These are phyloP conservation scores for Palloptera scutellata DNA, from an alignment of 2,888 invertebrate genomes.

Conservation along the genomic window DNA sequence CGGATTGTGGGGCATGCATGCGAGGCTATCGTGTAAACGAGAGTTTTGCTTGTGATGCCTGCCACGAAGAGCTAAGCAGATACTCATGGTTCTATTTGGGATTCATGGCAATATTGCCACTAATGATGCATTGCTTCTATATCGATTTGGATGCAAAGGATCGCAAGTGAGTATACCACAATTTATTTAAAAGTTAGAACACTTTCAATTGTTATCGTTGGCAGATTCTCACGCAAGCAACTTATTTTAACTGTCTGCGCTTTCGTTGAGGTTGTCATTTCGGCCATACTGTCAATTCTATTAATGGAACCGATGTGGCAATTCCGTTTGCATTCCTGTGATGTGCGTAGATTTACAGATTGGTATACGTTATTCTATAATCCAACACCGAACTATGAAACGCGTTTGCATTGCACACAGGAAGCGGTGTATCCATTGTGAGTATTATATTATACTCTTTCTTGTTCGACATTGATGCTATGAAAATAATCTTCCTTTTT, in stretches of 20 bases:
- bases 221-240: conserved; percentile 75
- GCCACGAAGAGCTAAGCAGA: conserved; percentile 76
- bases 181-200: not conserved
- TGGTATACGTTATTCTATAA: conserved; percentile 97
- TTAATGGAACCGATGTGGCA: conserved; percentile 84
- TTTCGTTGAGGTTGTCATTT: conserved; percentile 78
- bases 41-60: conserved; percentile 77
- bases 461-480: not conserved
- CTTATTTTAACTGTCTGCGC: conserved; percentile 83
- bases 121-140: conserved; percentile 91
- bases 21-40: conserved; percentile 78
- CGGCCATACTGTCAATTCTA: conserved; percentile 80
- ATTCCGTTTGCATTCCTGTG: conserved; percentile 80
- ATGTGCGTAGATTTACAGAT: conserved; percentile 82
- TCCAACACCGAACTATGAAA: conserved; percentile 90
- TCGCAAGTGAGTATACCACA: conserved; percentile 68
- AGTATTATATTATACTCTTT: conserved; percentile 61
- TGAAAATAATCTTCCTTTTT: too few species aligned
- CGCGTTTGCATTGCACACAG: conserved; percentile 91
- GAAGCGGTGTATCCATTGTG: conserved; percentile 98
- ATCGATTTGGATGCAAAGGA: conserved; percentile 84
- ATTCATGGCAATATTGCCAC: conserved; percentile 89
- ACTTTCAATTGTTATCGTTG: not conserved
- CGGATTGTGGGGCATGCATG: conserved; percentile 87
- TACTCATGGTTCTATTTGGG: conserved; percentile 96